Evolutionary conservation across 92 coral and sea anemone species (phyloP).

Genomic region (Montipora capitata): DNA sequence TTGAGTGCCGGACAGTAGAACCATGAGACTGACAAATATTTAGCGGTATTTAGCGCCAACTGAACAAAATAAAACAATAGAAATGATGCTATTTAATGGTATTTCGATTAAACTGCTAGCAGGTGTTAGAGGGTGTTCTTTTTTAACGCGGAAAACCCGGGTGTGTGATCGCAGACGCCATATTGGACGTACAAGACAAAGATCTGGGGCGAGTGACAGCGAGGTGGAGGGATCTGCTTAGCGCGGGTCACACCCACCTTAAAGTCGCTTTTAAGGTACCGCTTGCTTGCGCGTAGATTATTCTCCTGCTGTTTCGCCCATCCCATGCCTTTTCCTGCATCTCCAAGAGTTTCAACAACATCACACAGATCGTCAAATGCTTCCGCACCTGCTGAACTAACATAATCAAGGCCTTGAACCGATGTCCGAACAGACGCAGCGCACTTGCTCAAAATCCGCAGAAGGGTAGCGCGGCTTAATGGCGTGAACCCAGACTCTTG

Average conservation of each 20-base stretch:
- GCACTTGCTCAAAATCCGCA: too few relatives aligned
- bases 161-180: conserved; percentile 7
- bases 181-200: not conserved
- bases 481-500: conserved; percentile 39
- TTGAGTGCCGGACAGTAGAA: conserved; percentile 33
- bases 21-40: conserved; percentile 23
- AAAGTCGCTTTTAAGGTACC: conserved; percentile 55
- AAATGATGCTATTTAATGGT: not conserved
- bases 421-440: conserved; percentile 49
- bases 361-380: conserved; percentile 63
- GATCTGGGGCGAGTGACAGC: too few relatives aligned
- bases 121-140: not conserved
- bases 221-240: not conserved
- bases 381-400: conserved; percentile 62
- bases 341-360: conserved; percentile 51
- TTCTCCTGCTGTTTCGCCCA: conserved; percentile 54
- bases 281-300: conserved; percentile 56
- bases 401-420: conserved; percentile 62
- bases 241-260: conserved; percentile 12
- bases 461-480: conserved; percentile 31
- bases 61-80: not conserved
- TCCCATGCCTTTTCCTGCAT: conserved; percentile 56
- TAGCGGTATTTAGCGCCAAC: conserved; percentile 7
- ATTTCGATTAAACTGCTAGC: too few relatives aligned
- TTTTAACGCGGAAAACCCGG: conserved; percentile 11